phyloP scores from a whole-genome alignment of 2,888 invertebrate genomes.

The Parelbella ahira region DNA sequence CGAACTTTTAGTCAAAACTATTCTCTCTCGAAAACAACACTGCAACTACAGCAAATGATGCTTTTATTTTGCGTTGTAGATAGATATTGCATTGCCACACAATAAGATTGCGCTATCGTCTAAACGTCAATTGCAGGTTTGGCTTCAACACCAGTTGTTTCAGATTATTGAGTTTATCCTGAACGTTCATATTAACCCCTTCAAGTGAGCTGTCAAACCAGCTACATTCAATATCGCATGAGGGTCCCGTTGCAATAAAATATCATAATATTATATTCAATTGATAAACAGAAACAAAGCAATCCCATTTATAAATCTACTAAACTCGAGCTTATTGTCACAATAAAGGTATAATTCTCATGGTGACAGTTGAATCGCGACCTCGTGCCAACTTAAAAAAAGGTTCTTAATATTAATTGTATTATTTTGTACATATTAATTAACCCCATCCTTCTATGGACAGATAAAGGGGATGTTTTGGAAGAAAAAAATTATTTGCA shows the following conservation, averaged over 20 bases:
- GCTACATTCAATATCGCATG: slow-evolving; percentile 64
- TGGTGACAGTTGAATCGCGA: slow-evolving; percentile 73
- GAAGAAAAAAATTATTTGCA: slow-evolving; percentile 78
- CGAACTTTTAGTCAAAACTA: slow-evolving; percentile 11
- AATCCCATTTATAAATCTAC: slow-evolving; percentile 61
- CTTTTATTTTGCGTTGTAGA: slow-evolving; percentile 18
- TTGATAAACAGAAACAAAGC: slow-evolving; percentile 68
- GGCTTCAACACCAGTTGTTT: slow-evolving; percentile 73
- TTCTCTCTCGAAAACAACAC: slow-evolving; percentile 13
- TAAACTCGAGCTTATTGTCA: slow-evolving; percentile 65
- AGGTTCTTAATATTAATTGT: slow-evolving; percentile 72
- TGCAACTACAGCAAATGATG: slow-evolving; percentile 10
- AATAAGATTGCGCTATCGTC: slow-evolving; percentile 56
- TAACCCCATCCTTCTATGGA: slow-evolving; percentile 72
- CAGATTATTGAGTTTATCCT: slow-evolving; percentile 75
- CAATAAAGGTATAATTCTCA: slow-evolving; percentile 70
- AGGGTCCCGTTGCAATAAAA: slow-evolving; percentile 60
- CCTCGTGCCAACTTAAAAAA: slow-evolving; percentile 71
- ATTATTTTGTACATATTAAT: slow-evolving; percentile 77
- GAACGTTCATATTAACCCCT: slow-evolving; percentile 78
- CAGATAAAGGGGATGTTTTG: slow-evolving; percentile 76
- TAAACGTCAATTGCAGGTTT: slow-evolving; percentile 73
- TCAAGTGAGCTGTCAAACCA: slow-evolving; percentile 72
- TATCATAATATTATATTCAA: slow-evolving; percentile 55
- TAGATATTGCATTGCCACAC: slow-evolving; percentile 24